These are phyloP conservation scores for Drosophila picticornis DNA, from an alignment of 2,888 invertebrate species.

Conservation along the genomic window DNA sequence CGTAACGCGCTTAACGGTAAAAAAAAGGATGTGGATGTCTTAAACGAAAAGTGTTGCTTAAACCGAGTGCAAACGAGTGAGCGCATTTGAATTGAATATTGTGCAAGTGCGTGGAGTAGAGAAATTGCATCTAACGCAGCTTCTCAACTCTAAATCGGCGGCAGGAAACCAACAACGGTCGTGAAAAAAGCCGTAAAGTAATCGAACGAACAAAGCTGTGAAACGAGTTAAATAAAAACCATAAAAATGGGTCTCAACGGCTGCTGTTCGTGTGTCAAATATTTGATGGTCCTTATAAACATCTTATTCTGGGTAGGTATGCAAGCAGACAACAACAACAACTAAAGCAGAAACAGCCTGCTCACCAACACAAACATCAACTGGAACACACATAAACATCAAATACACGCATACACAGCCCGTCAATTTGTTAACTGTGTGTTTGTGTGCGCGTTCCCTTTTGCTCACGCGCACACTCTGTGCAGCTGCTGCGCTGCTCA, in stretches of 20 bases:
- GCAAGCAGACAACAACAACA: slow-evolving; percentile 35
- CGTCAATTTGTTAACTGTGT: slow-evolving; percentile 24
- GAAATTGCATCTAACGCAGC: slow-evolving; percentile 52
- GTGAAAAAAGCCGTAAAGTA: slow-evolving; percentile 35
- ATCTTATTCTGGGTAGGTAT: slow-evolving; percentile 84
- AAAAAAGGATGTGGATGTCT: slow-evolving; percentile 36
- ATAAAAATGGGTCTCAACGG: slow-evolving; percentile 84
- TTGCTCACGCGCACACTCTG: slow-evolving; percentile 65
- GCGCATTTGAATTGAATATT: slow-evolving; percentile 8
- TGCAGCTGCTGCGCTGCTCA: slow-evolving; percentile 35
- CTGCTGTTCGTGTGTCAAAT: slow-evolving; percentile 85
- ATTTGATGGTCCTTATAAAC: slow-evolving; percentile 84
- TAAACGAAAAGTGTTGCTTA: slow-evolving; percentile 30
- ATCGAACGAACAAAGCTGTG: slow-evolving; percentile 24
- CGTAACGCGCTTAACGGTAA: slow-evolving; percentile 61
- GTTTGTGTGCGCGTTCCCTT: slow-evolving; percentile 55
- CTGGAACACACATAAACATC: slow-evolving; percentile 59
- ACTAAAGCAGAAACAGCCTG: slow-evolving; percentile 38
- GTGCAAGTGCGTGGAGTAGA: slow-evolving; percentile 18
- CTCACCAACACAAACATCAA: slow-evolving; percentile 52
- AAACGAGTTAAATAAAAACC: slow-evolving; percentile 28
- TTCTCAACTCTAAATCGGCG: slow-evolving; percentile 40
- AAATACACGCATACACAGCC: slow-evolving; percentile 14
- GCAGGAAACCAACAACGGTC: slow-evolving; percentile 59
- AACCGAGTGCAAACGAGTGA: slow-evolving; percentile 9